These are phyloP conservation scores for Pipistrellus pipistrellus DNA, from an alignment of 2,797 vertebrate species.

Conservation along the genomic window DNA sequence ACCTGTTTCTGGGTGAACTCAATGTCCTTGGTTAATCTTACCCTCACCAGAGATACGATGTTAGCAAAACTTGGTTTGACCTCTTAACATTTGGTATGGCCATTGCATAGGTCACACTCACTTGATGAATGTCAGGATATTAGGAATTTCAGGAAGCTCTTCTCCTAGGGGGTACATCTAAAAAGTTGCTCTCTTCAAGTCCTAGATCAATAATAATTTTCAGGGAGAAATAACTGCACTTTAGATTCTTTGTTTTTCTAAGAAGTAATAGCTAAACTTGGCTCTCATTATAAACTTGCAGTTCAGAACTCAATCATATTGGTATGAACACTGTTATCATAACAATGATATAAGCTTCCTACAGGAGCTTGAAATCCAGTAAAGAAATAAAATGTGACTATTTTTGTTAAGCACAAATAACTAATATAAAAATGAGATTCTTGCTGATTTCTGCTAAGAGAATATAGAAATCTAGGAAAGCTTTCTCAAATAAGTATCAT, in stretches of 20 bases:
- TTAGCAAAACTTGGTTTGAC: not conserved
- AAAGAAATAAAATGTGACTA: not conserved
- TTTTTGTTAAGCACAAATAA: constrained; percentile 19
- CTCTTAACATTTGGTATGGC: not conserved
- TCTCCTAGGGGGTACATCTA: not conserved
- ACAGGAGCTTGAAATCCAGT: not conserved
- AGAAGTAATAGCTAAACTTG: not conserved
- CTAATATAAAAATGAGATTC: not conserved
- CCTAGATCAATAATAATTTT: not conserved
- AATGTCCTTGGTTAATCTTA: not conserved
- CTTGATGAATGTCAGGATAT: not conserved
- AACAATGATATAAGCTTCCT: not conserved
- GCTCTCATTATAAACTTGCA: not conserved
- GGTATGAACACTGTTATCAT: not conserved
- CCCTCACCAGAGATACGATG: not conserved
- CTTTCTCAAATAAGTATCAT: not conserved
- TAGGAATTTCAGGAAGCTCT: not conserved
- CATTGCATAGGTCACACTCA: not conserved
- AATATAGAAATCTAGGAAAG: not conserved
- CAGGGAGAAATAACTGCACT: not conserved
- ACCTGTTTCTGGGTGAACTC: not conserved
- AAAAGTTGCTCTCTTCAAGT: constrained; percentile 13
- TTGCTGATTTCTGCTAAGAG: not conserved
- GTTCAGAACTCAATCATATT: not conserved
- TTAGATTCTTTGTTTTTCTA: constrained; percentile 15